Conservation (phyloP, 2,797 vertebrate genomes). For the Falco peregrinus region DNA sequence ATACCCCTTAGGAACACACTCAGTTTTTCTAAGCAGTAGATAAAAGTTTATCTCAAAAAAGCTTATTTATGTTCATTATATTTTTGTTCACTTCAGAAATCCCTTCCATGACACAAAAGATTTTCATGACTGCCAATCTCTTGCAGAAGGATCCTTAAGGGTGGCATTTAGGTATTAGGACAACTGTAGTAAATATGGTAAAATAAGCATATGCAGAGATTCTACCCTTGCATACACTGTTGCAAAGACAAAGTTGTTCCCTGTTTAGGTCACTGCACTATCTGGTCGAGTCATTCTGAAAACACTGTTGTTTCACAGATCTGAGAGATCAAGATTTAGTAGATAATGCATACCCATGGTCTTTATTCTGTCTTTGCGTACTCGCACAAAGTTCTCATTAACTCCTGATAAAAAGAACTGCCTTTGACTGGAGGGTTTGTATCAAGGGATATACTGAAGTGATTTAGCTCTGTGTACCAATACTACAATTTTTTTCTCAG, state of each 20-base stretch:
- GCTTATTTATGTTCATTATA: not conserved
- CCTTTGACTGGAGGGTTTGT: not conserved
- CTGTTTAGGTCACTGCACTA: not conserved
- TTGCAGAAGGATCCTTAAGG: not conserved
- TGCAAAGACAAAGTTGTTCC: not conserved
- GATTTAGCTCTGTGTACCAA: not conserved
- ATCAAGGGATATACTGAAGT: not conserved
- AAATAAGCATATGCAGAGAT: not conserved
- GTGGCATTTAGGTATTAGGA: not conserved
- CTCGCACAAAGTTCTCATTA: not conserved
- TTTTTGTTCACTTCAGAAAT: not conserved
- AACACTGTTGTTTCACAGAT: not conserved
- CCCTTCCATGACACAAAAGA: not conserved
- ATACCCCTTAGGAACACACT: not conserved
- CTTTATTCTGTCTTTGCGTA: not conserved
- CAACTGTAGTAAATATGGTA: not conserved
- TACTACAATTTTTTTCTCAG: accelerated
- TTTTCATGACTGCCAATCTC: not conserved
- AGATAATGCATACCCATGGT: not conserved
- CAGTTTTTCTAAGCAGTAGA: not conserved
- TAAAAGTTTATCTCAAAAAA: not conserved
- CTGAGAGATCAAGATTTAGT: not conserved
- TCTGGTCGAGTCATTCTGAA: not conserved
- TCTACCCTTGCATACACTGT: not conserved
- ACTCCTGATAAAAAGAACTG: not conserved